Conservation (phyloP, 2,113 vertebrate genomes). For the Tragulus kanchil region DNA sequence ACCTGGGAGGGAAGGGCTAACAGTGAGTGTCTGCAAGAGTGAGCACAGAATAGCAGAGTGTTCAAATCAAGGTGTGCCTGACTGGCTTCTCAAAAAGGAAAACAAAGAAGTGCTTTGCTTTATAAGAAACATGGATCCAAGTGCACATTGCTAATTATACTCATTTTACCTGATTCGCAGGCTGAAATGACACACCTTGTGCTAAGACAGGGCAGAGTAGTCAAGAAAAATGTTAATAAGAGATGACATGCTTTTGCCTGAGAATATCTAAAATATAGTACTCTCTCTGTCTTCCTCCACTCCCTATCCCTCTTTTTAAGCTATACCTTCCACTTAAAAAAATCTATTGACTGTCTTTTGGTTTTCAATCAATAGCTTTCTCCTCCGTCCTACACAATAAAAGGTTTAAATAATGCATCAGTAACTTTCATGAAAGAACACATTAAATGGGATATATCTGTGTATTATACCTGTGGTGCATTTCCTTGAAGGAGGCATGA, state of each 20-base stretch:
- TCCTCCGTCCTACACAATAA: background rate
- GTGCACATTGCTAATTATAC: background rate
- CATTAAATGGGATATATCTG: background rate
- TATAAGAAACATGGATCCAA: background rate
- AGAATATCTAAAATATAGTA: background rate
- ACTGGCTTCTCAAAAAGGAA: background rate
- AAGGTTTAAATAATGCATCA: constrained; percentile 24
- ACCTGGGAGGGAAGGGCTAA: background rate
- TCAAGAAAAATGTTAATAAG: constrained; percentile 43
- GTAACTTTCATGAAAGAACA: constrained; percentile 34
- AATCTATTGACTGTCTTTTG: background rate
- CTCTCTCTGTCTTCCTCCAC: background rate
- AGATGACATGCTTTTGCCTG: background rate
- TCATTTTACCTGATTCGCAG: background rate
- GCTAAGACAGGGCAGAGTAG: background rate
- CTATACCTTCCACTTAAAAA: constrained; percentile 16
- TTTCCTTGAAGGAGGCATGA: background rate
- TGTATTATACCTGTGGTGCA: background rate
- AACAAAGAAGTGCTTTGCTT: background rate
- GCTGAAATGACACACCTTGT: background rate
- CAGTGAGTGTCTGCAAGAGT: background rate
- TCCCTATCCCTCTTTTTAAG: background rate
- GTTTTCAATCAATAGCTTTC: constrained; percentile 32
- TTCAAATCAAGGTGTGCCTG: background rate
- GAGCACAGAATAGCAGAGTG: background rate